Conservation (phyloP, 2,113 vertebrate species). For the Trogon surrucura region DNA sequence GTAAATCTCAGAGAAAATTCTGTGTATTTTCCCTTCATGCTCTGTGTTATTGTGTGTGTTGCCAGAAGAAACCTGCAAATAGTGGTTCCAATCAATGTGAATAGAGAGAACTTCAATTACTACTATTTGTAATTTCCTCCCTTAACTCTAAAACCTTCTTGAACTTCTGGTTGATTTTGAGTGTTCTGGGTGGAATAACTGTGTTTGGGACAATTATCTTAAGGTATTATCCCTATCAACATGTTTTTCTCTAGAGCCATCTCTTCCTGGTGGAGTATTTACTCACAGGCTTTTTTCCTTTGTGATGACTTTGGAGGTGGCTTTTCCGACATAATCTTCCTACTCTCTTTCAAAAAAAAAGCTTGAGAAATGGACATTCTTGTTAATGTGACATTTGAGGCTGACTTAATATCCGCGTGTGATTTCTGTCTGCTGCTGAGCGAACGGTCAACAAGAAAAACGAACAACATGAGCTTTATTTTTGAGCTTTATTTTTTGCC, state of each 20-base stretch:
- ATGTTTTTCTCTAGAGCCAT: not conserved
- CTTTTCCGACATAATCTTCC: not conserved
- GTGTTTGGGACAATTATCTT: not conserved
- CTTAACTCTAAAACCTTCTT: not conserved
- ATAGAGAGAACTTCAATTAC: not conserved
- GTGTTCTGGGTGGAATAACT: not conserved
- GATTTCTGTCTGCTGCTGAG: not conserved
- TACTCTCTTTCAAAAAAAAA: not conserved
- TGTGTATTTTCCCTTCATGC: not conserved
- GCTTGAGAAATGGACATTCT: not conserved
- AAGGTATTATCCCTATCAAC: not conserved
- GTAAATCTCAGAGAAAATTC: not conserved
- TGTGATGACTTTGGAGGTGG: not conserved
- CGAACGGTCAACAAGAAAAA: not conserved
- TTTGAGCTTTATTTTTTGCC: not conserved
- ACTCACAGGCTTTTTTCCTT: not conserved
- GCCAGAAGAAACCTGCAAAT: not conserved
- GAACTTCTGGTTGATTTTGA: not conserved
- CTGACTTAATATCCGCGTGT: not conserved
- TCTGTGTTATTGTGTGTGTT: not conserved
- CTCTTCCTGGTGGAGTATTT: not conserved
- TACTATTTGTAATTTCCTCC: not conserved
- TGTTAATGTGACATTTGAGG: fast-evolving
- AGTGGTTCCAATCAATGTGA: not conserved
- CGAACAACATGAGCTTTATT: not conserved